Conservation (phyloP, 2,888 invertebrate species). For the Papilio elwesi region DNA sequence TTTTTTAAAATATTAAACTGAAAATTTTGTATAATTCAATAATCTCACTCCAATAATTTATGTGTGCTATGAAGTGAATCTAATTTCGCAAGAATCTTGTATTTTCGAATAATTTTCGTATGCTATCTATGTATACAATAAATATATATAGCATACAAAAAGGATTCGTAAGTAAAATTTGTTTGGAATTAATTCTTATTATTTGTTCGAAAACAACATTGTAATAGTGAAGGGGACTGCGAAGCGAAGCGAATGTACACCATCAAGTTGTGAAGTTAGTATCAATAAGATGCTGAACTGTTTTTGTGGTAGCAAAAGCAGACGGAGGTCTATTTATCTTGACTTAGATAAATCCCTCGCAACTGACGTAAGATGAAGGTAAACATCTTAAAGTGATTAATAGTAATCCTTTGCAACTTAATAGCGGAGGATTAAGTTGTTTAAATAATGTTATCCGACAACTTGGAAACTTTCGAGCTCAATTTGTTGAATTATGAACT, state of each 20-base stretch:
- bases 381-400: constrained; percentile 82
- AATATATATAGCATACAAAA: no score
- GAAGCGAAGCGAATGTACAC: background rate
- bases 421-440: constrained; percentile 51
- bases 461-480: constrained; percentile 2
- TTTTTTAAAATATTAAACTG: no score
- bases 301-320: constrained; percentile 16
- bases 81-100: no score
- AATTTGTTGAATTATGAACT: constrained; percentile 3
- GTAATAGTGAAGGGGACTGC: background rate
- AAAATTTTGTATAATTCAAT: no score
- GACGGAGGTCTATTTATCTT: constrained; percentile 66
- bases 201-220: background rate
- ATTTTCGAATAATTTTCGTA: no score
- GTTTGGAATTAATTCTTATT: background rate
- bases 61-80: no score
- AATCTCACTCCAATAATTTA: no score
- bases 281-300: constrained; percentile 23
- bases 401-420: constrained; percentile 79
- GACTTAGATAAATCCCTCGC: constrained; percentile 74
- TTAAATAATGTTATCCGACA: constrained; percentile 35
- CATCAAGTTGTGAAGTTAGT: constrained; percentile 17
- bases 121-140: no score
- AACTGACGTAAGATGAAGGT: constrained; percentile 79
- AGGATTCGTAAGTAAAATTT: background rate